Evolutionary conservation across 1,140 invertebrate genomes (phyloP), one percentile per base, ranked within the genome.

Genomic region (Macrobrachium nipponense): DNA sequence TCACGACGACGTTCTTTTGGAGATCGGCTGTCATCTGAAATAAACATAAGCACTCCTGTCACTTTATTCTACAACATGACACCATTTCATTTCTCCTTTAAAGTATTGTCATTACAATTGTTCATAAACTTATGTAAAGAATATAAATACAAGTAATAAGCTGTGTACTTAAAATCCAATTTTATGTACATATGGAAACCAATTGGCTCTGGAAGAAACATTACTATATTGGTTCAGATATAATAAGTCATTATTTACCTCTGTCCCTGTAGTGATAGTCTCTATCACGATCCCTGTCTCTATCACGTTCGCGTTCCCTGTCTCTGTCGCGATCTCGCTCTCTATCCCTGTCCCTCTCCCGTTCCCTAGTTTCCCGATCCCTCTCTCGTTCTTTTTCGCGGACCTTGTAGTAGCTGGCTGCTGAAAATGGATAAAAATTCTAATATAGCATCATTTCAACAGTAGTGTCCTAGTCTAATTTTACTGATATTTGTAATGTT

Each of bases 351-450:
- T 87, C 85, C 59, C 85, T 59, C 8, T 87, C 85, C 10, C 85
- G 96, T 95, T 96, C 94, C 27, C 85, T 11, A 64, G 44, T 87
- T 23, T 95, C 93, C 94, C 94, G 94, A 89, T 90, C 89, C 89
- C 90, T 90, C 88, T 96, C 96, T 94, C 96, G 96, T 94, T 97
- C 96, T 94, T 96, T 96, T 92, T 96, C 94, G 89, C 94, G 93
- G 91, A 94, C 93, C 93, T 95, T 95, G 90, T 96, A 87, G 62
- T 87, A 87, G 80, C 79, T 87, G 23, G 79, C 85, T 81, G 85
- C 62, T 70, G 43, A 4, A 76, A 17, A 58, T 78, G 79, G 68
- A 77, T 23, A 14, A 18, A 20, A 76, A 18, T 8, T 27, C 15
- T 64, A 36, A 17, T n/a, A 6, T 27, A 68, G 43, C 68, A 36